Conservation (phyloP, 2,113 vertebrate genomes). For the Furnarius figulus region DNA sequence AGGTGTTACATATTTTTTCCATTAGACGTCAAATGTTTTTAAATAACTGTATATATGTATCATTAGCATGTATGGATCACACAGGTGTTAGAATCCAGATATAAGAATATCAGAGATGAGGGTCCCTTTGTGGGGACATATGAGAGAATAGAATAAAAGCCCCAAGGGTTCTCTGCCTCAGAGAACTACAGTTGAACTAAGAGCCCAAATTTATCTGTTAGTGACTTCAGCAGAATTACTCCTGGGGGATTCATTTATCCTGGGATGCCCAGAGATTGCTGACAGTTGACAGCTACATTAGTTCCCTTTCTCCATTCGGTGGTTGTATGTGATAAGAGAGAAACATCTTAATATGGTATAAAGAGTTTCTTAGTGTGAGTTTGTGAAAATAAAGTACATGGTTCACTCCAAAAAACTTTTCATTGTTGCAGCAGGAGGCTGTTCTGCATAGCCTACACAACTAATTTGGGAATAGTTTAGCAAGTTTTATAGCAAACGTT, state of each 20-base stretch:
- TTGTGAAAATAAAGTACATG: neutral
- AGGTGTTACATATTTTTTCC: neutral
- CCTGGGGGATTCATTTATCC: conserved; percentile 42
- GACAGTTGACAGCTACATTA: conserved; percentile 49
- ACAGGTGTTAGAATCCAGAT: neutral
- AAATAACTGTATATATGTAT: neutral
- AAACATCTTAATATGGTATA: neutral
- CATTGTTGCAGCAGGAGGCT: neutral
- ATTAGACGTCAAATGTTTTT: neutral
- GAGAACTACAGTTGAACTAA: conserved; percentile 45
- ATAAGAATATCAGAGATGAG: neutral
- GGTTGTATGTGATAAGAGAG: neutral
- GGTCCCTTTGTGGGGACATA: neutral
- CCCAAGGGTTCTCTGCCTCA: neutral
- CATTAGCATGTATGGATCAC: neutral
- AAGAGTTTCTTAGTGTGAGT: neutral
- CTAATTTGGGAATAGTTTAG: neutral
- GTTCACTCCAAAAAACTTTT: neutral
- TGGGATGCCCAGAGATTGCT: conserved; percentile 21
- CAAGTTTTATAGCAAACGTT: neutral
- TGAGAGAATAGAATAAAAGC: neutral
- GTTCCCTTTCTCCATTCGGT: neutral
- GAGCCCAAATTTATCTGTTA: conserved; percentile 42
- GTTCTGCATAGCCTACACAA: neutral
- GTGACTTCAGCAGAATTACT: conserved; percentile 62